Percentiles rank a stretch among this genome's conserved stretches.
These are phyloP conservation scores for Hemaris fuciformis DNA, from an alignment of 2,888 invertebrate genomes.

Conservation along the genomic window DNA sequence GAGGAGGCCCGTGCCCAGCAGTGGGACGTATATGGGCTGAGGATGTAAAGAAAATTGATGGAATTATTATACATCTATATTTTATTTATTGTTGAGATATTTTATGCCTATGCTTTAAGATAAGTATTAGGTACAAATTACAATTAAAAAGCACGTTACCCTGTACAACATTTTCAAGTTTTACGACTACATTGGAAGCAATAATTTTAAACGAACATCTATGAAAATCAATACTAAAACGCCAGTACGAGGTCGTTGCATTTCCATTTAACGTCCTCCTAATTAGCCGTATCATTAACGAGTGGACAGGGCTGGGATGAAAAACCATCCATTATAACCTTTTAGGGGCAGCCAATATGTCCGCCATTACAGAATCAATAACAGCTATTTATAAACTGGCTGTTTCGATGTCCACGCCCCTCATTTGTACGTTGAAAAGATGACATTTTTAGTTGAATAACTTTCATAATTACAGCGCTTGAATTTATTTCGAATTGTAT, in stretches of 20 bases:
- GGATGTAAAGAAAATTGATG: no score
- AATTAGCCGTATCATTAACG: not conserved
- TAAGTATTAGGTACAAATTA: no score
- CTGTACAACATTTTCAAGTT: no score
- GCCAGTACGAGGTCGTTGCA: not conserved
- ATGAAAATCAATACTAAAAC: not conserved
- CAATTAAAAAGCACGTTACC: no score
- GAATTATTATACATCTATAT: no score
- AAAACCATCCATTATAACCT: slow-evolving; percentile 3
- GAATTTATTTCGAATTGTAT: not conserved
- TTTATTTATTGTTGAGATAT: no score
- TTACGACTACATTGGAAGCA: not conserved
- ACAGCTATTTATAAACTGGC: not conserved
- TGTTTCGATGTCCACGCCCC: not conserved
- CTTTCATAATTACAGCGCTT: not conserved
- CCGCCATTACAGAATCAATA: not conserved
- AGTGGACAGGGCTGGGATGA: not conserved
- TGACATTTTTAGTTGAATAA: not conserved
- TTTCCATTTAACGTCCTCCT: not conserved
- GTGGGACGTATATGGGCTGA: no score
- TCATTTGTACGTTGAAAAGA: not conserved
- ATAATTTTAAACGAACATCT: not conserved
- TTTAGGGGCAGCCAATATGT: not conserved
- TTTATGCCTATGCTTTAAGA: no score
- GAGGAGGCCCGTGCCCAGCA: no score